Evolutionary conservation across 2,888 invertebrate species (phyloP), one percentile per base, ranked within the genome.

Genomic region (Cheilosia variabilis): DNA sequence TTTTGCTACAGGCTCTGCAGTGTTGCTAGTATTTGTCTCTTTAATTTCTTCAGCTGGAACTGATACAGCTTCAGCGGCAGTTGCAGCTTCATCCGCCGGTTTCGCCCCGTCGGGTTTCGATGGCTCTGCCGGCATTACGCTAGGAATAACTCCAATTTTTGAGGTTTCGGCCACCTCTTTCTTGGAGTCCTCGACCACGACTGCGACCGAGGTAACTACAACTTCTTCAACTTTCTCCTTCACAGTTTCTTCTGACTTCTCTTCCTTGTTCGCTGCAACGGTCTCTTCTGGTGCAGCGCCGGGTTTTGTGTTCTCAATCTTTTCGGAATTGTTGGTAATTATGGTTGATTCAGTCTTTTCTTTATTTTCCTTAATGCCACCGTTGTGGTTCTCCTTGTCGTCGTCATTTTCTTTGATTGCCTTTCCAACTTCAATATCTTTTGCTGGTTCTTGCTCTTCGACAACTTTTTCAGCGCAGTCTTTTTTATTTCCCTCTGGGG

Each of bases 361-460:
- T 45, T 77, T 63, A 10, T 22, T 65, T 58, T 55, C 45, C 58
- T 80, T 73, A 89, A 68, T 89, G 88, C 50, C 81, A 76, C 87
- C 87, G 17, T 65, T 80, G 82, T 87, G 87, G 34, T 77, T 41
- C 10, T 69, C 50, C 43, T 31, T 43, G n/a, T 57, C 45, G 22
- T 52, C 43, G 13, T 43, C 34, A 19, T 72, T 57, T n/a, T 50
- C 58, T 19, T 83, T 55, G 27, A 58, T 58, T 1, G 24, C 19
- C 60, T 87, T 66, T 24, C 47, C 53, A 53, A 78, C 87, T 73
- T 88, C 88, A 71, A 88, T 83, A 63, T 89, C 88, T 65, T 88
- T 88, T 60, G 75, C 84, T 86, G 55, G 87, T 55, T 89, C 89
- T 72, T 89, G 87, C 62, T 89, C 89, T 62, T 89, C 89, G 58